Conservation (phyloP, 2,797 vertebrate genomes). For the Acropternis orthonyx region DNA sequence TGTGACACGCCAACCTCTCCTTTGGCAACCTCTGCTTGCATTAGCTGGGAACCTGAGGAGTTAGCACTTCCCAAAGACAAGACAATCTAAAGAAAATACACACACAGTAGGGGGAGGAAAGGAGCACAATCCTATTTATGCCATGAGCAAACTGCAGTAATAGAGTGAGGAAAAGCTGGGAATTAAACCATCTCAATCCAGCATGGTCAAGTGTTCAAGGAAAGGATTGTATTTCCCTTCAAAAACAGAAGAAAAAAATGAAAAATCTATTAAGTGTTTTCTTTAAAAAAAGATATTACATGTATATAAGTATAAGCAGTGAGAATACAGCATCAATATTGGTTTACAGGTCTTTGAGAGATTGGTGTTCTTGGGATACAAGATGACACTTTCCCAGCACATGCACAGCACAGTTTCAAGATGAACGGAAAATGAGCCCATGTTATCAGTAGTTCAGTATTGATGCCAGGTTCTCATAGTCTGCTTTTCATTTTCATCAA, state of each 20-base stretch:
- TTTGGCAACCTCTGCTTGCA: neutral
- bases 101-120: neutral
- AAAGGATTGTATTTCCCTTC: neutral
- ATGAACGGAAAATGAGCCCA: neutral
- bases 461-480: neutral
- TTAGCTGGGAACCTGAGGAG: neutral
- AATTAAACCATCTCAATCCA: neutral
- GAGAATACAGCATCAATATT: neutral
- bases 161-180: neutral
- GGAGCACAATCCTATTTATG: neutral
- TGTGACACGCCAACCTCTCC: neutral
- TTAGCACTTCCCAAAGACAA: neutral
- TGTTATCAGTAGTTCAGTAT: neutral
- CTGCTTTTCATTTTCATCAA: slow-evolving; percentile 47
- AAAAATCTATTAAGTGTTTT: neutral
- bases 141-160: neutral
- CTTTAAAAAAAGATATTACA: neutral
- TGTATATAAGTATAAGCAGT: neutral
- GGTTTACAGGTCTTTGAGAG: neutral
- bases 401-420: neutral
- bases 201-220: neutral
- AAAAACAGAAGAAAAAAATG: neutral
- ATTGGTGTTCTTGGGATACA: neutral
- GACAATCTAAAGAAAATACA: neutral
- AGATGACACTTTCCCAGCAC: neutral